Conservation (phyloP, 1,140 invertebrate genomes). For the Episyrphus balteatus region DNA sequence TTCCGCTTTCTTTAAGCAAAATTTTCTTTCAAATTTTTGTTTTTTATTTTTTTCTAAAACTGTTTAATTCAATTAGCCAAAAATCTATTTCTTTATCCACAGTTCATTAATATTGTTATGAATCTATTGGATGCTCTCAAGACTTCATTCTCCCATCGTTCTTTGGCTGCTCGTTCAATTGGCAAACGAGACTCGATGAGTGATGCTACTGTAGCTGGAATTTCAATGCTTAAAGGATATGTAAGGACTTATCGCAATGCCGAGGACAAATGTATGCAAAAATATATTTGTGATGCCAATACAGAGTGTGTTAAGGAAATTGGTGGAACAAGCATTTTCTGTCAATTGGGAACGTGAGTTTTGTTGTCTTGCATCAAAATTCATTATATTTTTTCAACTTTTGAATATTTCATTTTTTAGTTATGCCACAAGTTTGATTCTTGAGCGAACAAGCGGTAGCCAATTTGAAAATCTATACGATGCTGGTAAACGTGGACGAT, state of each 20-base stretch:
- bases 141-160: constrained; percentile 82
- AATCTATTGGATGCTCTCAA: constrained; percentile 81
- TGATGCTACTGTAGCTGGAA: constrained; percentile 72
- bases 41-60: neutral
- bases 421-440: constrained; percentile 71
- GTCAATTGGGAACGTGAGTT: constrained; percentile 86
- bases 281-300: constrained; percentile 78
- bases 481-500: constrained; percentile 68
- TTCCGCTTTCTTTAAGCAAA: neutral
- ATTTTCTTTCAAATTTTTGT: too few species aligned
- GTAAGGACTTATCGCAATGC: constrained; percentile 68
- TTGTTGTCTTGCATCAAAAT: neutral
- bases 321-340: constrained; percentile 75
- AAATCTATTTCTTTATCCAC: constrained; percentile 18
- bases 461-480: constrained; percentile 72
- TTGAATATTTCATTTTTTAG: constrained; percentile 39
- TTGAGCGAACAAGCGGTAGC: constrained; percentile 60
- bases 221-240: constrained; percentile 80
- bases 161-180: constrained; percentile 63
- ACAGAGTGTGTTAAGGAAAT: constrained; percentile 74
- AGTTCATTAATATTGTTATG: constrained; percentile 86
- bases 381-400: neutral
- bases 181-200: constrained; percentile 75
- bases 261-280: constrained; percentile 69
- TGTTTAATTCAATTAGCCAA: too few species aligned